Conservation (phyloP, 23 tunicate species). For the Diplosoma virens region DNA sequence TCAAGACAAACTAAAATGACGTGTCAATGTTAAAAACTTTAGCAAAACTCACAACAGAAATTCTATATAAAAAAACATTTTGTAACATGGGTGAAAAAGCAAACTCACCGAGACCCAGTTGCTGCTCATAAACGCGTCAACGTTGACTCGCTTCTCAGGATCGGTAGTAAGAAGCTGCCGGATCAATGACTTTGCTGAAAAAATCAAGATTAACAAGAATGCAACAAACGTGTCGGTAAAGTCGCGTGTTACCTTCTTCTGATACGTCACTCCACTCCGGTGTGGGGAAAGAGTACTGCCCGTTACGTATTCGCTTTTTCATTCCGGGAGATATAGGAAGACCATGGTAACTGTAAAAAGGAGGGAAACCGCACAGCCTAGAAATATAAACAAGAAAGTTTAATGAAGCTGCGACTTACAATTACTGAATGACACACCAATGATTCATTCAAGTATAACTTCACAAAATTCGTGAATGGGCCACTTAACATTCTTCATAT, state of each 20-base stretch:
- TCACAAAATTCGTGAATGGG: too few species aligned
- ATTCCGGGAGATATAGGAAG: slow-evolving; percentile 92
- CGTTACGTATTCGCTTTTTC: slow-evolving; percentile 91
- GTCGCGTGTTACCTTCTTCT: slow-evolving; percentile 60
- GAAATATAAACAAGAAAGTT: neutral
- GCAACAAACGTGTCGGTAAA: neutral
- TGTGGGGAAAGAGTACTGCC: slow-evolving; percentile 83
- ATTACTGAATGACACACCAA: too few species aligned
- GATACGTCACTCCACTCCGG: slow-evolving; percentile 91
- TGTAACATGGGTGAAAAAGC: too few species aligned
- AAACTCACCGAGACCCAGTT: slow-evolving; percentile 68
- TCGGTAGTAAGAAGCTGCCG: slow-evolving; percentile 78
- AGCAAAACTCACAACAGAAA: too few species aligned
- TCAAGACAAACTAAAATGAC: too few species aligned
- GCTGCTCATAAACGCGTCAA: slow-evolving; percentile 66
- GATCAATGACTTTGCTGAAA: slow-evolving; percentile 58
- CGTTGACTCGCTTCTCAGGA: slow-evolving; percentile 71
- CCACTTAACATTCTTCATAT: too few species aligned
- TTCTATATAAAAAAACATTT: too few species aligned
- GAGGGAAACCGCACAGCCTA: slow-evolving; percentile 89
- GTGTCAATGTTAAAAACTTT: too few species aligned
- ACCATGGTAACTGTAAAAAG: slow-evolving; percentile 87
- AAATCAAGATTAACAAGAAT: neutral
- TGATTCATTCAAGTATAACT: too few species aligned
- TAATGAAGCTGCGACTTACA: neutral